These are phyloP conservation scores for Blera fallax DNA, from an alignment of 2,888 invertebrate genomes.

Conservation along the genomic window DNA sequence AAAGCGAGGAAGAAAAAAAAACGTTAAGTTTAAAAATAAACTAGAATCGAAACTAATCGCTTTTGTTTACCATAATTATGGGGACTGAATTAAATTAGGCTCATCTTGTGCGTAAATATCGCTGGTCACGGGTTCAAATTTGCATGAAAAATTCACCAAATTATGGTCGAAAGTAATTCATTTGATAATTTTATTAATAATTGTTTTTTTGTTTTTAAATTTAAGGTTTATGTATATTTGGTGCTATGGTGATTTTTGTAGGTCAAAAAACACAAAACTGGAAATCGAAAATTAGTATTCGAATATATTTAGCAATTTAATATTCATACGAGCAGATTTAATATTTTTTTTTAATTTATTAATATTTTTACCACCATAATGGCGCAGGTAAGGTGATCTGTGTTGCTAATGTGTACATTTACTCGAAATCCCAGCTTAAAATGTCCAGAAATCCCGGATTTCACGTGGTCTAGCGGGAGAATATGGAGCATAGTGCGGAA, in stretches of 20 bases:
- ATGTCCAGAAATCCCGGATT: too few relatives aligned
- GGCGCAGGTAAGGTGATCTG: too few relatives aligned
- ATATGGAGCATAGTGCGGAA: too few relatives aligned
- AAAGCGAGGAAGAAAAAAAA: neutral
- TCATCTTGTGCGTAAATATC: neutral
- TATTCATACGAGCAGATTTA: too few relatives aligned
- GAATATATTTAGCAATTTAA: neutral
- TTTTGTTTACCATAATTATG: neutral
- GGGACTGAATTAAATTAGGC: neutral
- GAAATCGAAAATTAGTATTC: neutral
- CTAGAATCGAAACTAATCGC: neutral
- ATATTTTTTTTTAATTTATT: neutral
- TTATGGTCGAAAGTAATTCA: neutral
- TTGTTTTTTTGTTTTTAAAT: too few relatives aligned
- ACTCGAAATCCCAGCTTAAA: too few relatives aligned
- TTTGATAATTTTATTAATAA: slow-evolving; percentile 12
- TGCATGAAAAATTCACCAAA: neutral
- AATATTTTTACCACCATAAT: too few relatives aligned
- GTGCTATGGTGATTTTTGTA: neutral
- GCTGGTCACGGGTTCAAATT: neutral
- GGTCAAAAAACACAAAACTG: neutral
- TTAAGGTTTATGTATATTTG: neutral
- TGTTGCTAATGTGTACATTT: too few relatives aligned
- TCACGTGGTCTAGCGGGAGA: too few relatives aligned
- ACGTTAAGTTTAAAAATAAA: neutral